Evolutionary conservation across 2,888 invertebrate genomes (phyloP).

Genomic region (Aethes cnicana): DNA sequence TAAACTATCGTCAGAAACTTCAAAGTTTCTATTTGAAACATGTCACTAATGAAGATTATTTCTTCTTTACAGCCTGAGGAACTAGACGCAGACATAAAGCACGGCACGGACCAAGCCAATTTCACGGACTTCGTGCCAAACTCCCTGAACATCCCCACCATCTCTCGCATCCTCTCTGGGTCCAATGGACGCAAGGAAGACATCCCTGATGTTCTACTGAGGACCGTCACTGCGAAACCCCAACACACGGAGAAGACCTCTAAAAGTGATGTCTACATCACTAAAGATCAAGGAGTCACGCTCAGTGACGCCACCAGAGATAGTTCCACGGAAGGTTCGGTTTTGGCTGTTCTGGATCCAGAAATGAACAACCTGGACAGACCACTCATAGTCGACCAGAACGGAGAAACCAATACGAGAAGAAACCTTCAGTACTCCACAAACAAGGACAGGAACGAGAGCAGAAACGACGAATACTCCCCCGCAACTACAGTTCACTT

Average conservation of each 20-base stretch:
- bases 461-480: conserved; percentile 63
- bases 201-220: conserved; percentile 88
- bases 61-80: conserved; percentile 67
- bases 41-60: conserved; percentile 12
- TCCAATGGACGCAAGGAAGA: conserved; percentile 92
- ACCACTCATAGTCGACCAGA: conserved; percentile 72
- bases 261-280: conserved; percentile 67
- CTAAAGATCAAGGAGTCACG: conserved; percentile 73
- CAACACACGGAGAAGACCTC: conserved; percentile 73
- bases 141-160: conserved; percentile 89
- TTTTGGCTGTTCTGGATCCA: conserved; percentile 73
- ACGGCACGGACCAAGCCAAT: conserved; percentile 72
- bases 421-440: conserved; percentile 77
- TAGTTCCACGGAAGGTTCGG: conserved; percentile 74
- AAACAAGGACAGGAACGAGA: conserved; percentile 63
- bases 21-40: too few species aligned
- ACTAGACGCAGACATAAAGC: conserved; percentile 68
- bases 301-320: conserved; percentile 69
- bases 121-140: conserved; percentile 86
- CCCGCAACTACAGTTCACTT: conserved; percentile 76
- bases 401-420: conserved; percentile 78
- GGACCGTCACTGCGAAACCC: conserved; percentile 85
- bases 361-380: conserved; percentile 80
- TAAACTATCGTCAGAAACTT: too few species aligned
- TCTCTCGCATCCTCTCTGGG: conserved; percentile 92